Conservation (phyloP, 2,888 invertebrate genomes). For the Agrochola macilenta region DNA sequence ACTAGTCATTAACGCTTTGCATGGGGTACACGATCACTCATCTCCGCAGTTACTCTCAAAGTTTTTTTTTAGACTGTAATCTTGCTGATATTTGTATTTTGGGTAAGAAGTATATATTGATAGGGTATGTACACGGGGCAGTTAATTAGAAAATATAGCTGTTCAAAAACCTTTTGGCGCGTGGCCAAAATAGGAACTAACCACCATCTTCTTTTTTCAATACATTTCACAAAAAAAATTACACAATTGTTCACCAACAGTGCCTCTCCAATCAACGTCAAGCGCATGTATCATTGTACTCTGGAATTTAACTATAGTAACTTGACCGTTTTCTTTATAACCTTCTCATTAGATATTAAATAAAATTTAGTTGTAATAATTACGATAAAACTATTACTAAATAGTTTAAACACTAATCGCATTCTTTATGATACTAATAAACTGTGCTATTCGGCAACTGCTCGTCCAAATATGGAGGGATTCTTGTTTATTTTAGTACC, state of each 20-base stretch:
- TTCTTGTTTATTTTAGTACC: background rate
- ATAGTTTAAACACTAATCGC: background rate
- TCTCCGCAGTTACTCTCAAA: constrained; percentile 11
- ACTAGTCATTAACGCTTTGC: constrained; percentile 13
- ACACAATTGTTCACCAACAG: background rate
- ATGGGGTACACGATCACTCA: constrained; percentile 39
- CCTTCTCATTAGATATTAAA: background rate
- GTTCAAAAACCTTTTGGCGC: too few relatives aligned
- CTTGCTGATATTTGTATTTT: background rate
- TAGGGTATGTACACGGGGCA: background rate
- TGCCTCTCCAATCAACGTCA: too few relatives aligned
- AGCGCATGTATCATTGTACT: background rate
- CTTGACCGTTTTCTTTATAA: background rate
- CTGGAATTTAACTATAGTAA: background rate
- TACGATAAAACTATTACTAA: background rate
- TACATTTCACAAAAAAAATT: background rate
- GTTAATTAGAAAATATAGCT: background rate
- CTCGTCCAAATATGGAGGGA: background rate
- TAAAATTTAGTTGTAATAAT: background rate
- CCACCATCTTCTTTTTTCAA: background rate
- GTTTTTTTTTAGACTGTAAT: background rate
- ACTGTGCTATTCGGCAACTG: background rate
- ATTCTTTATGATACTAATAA: background rate
- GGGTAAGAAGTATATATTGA: background rate
- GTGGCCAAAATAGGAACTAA: background rate